Base-by-base conservation (phyloP, 2,113 vertebrate genomes). In the Alligator mississippiensis region DNA sequence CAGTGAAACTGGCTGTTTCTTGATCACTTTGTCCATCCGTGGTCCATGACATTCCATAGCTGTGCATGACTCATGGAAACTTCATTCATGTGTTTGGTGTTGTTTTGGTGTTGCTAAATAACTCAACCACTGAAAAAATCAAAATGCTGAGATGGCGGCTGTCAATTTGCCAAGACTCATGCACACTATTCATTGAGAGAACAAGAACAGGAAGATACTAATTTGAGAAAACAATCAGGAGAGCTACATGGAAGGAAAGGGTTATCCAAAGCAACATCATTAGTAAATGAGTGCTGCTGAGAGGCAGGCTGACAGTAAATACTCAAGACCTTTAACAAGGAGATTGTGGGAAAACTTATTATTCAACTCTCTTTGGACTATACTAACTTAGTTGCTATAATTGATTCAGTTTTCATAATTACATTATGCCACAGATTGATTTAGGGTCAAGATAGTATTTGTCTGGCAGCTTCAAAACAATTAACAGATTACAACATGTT, bases 1-100 rank as follows among this genome's bases (percentile, higher is more conserved):
- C 97, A 97, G 90, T 97, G 97, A 98, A 98, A 98, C 98, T 98
- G 98, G 98, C 98, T 98, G 98, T 98, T 98, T 98, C 98, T 97
- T 97, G 92, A 97, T 95, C 94, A 92, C 95, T 97, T 96, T 86
- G 85, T 92, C 96, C 93, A 76, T 95, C 95, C 95, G 58, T 94
- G 90, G 91, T 95, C 94, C 96, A 95, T 95, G 88, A 85, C 95
- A 86, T 96, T 94, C 91, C 90, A 84, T 96, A 86, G 80, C 77
- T 93, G 30, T 97, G 94, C 97, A 97, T 95, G 92, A 97, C 89
- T 92, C 96, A 90, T 93, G 92, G 84, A 96, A 64, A 94, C 70
- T 92, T 88, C 57, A 87, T 94, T 87, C 95, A 9, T 47, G 47
- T 47, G 75, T 98, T 78, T 91, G 89, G 95, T 89, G 81, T 92